Conservation (phyloP, 2,797 vertebrate species). For the Pantherophis vulpinus region DNA sequence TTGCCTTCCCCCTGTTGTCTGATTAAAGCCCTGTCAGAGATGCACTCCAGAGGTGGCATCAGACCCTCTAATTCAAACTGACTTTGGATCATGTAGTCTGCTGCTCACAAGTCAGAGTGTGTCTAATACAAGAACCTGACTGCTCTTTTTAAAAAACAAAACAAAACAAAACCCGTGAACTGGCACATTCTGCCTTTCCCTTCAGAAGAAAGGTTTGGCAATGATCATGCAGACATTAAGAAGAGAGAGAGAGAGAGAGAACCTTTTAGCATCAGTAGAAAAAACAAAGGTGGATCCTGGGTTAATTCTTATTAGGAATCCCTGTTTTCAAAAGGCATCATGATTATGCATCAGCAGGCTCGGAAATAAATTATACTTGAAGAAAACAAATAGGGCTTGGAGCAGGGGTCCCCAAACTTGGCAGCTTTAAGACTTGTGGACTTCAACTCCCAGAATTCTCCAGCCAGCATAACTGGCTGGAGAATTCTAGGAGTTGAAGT, state of each 20-base stretch:
- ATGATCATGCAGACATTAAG: neutral
- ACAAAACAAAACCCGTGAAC: neutral
- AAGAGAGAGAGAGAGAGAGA: too few relatives aligned
- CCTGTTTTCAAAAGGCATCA: neutral
- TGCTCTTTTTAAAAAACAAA: neutral
- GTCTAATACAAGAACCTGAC: neutral
- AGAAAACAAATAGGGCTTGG: neutral
- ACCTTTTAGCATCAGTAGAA: neutral
- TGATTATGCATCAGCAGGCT: neutral
- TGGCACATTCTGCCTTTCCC: neutral
- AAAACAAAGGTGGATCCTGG: neutral
- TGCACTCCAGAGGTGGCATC: neutral
- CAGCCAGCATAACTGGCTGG: too few relatives aligned
- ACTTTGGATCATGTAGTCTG: neutral
- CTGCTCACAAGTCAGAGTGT: neutral
- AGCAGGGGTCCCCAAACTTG: neutral
- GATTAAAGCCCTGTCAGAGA: neutral
- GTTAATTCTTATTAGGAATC: conserved; percentile 1
- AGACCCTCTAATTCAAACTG: neutral
- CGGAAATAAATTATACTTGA: conserved; percentile 2
- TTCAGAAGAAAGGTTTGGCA: neutral
- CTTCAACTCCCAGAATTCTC: too few relatives aligned
- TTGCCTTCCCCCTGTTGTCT: neutral
- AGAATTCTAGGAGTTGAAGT: too few relatives aligned
- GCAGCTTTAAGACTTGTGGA: too few relatives aligned